Evolutionary conservation across 1,140 invertebrate species (phyloP).

Genomic region (Cyclargus thomasi): DNA sequence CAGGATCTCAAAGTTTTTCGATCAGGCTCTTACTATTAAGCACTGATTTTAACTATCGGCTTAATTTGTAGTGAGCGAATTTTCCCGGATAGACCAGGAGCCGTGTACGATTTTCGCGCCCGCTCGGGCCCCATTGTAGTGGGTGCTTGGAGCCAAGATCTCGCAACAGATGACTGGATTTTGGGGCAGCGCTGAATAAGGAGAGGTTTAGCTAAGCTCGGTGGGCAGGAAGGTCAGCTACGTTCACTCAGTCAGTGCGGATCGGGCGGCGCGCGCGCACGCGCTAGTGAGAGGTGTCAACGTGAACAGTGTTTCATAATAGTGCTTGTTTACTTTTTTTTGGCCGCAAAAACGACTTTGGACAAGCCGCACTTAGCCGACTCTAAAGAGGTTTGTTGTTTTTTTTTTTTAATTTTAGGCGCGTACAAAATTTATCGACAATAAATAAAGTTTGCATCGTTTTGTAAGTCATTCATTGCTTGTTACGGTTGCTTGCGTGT

Average conservation of each 20-base stretch:
- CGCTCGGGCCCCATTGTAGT: background rate
- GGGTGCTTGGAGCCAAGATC: background rate
- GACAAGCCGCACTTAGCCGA: constrained; percentile 35
- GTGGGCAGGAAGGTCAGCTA: constrained; percentile 65
- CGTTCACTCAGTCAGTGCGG: constrained; percentile 65
- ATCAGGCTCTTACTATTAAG: too few species aligned
- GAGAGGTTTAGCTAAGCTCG: constrained; percentile 54
- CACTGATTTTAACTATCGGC: too few species aligned
- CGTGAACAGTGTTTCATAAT: constrained; percentile 61
- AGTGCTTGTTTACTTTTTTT: constrained; percentile 64
- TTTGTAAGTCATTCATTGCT: constrained; percentile 57
- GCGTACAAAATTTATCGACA: background rate
- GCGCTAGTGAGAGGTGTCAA: constrained; percentile 41
- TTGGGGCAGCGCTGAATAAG: constrained; percentile 27
- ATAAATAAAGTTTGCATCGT: constrained; percentile 39
- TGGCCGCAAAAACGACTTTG: constrained; percentile 33
- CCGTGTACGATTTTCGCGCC: background rate
- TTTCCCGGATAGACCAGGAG: background rate
- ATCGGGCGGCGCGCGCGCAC: constrained; percentile 56
- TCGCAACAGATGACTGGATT: background rate
- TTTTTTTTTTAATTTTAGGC: constrained; percentile 29
- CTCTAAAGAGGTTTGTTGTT: constrained; percentile 49
- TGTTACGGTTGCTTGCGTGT: constrained; percentile 53
- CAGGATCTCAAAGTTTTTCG: too few species aligned
- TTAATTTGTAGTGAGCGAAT: background rate